Conservation (phyloP, 2,113 vertebrate genomes). For the Okapia johnstoni region DNA sequence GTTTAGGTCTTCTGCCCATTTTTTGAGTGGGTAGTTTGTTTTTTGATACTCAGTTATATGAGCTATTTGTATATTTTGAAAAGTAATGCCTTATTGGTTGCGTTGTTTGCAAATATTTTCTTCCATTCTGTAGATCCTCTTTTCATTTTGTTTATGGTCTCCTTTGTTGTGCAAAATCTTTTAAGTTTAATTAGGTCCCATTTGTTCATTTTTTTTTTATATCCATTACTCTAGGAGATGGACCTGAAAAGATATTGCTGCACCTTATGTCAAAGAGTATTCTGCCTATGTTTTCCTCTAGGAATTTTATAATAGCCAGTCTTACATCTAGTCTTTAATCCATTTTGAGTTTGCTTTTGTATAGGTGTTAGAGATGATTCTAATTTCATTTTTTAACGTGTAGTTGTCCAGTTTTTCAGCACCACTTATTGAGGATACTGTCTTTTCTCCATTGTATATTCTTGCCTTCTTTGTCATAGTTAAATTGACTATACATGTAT, state of each 20-base stretch:
- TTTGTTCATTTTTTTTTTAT: neutral
- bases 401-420: neutral
- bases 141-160: neutral
- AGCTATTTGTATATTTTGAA: neutral
- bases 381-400: neutral
- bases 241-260: neutral
- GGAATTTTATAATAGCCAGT: neutral
- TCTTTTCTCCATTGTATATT: neutral
- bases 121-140: neutral
- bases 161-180: neutral
- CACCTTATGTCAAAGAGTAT: neutral
- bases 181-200: neutral
- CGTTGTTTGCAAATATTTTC: neutral
- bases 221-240: neutral
- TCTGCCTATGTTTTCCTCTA: neutral
- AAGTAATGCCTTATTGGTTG: neutral
- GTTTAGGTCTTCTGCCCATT: neutral
- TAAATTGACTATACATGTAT: neutral
- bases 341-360: neutral
- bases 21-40: neutral
- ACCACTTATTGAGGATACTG: neutral
- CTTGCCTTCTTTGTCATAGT: neutral
- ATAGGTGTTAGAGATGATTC: neutral
- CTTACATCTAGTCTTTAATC: neutral
- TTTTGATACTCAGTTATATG: neutral